Evolutionary conservation across 92 coral and sea anemone genomes (phyloP), one percentile per base, ranked within the genome.

Genomic region (Palythoa caribaeorum): DNA sequence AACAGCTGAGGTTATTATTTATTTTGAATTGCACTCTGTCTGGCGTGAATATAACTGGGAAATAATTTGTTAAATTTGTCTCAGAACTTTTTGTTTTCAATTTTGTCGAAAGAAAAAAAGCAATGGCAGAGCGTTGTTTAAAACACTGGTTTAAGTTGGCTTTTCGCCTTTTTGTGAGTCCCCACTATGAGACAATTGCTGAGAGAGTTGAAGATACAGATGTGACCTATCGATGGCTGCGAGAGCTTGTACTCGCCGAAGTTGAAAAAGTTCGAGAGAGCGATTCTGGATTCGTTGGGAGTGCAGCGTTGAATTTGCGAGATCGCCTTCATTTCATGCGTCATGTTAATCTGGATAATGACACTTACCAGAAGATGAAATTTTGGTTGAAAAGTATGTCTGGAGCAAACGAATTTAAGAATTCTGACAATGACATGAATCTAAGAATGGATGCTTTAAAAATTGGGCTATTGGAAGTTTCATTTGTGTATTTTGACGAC

Each of bases 191-290:
- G 20, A 90, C 84, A 17, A 92, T 96, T 38, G 77, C 95, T 39
- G 90, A 88, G 15, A 72, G 39, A 65, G 95, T 96, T 17, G 93
- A 95, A 73, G 91, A 93, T 50, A 94, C 94, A 54, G 99, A 96
- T 65, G 89, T 73, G 19, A 93, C 98, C 5, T 95, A 92, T 68
- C 90, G 99, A 21, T 96, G 98, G 99, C 77, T 96, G 2, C 91
- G 94, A 62, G 97, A 96, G 53, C 95, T 93, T 40, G 91, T 96
- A 20, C 52, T 88, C 47, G 65, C 36, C 15, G 90, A 84, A 19
- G 77, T 96, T 54, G 89, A 89, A 28, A 77, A 68, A n/a, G 73
- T 95, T 15, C 93, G 80, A 38, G 85, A 84, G 38, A 74, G 88
- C 5, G 89, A 93, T 21, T 91, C 83, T 44, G 94, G 90, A 35